Evolutionary conservation across 1,140 invertebrate species (phyloP), one percentile per base, ranked within the genome.

Genomic region (Scaptomyza hsui): DNA sequence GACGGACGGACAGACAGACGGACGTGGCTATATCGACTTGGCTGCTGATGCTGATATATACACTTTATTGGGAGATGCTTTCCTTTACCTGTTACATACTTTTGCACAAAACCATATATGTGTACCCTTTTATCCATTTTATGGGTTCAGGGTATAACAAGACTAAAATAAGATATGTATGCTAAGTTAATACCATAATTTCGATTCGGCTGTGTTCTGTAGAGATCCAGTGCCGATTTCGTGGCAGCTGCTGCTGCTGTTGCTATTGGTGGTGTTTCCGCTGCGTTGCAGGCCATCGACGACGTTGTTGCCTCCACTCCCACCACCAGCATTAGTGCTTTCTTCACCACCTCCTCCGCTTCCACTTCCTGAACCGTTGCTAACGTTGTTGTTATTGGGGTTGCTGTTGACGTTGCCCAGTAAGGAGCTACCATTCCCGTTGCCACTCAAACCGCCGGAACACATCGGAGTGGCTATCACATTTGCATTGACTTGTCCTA

Each of bases 151-250:
- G 9, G 6, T 29, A 29, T 29, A 29, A 29, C 6, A 29, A 29
- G 26, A 7, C 26, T 29, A 9, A 9, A 9, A 2, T 29, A 29
- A 29, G 24, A n/a, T n/a, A n/a, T n/a, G n/a, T n/a, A n/a, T n/a
- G n/a, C 24, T 24, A 24, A 29, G 53, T 95, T 90, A 77, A 80
- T 91, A 92, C 94, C 95, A 95, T 51, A 95, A 90, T 90, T 95
- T 95, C 75, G 92, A 92, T 80, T 94, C 93, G 75, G 80, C 89
- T 47, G 89, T 73, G 59, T 92, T 90, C 57, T 92, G 88, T 85
- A 92, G 89, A 72, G 92, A 92, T 72, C 88, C 89, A 45, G 72
- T 83, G 47, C 83, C 90, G 77, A 75, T 72, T 68, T 80, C 90
- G 67, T 72, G 90, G 80, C 63, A 92, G 56, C 72, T 74, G 76